Evolutionary conservation across 2,797 vertebrate genomes (phyloP).

Genomic region (Poecilia velifera): DNA sequence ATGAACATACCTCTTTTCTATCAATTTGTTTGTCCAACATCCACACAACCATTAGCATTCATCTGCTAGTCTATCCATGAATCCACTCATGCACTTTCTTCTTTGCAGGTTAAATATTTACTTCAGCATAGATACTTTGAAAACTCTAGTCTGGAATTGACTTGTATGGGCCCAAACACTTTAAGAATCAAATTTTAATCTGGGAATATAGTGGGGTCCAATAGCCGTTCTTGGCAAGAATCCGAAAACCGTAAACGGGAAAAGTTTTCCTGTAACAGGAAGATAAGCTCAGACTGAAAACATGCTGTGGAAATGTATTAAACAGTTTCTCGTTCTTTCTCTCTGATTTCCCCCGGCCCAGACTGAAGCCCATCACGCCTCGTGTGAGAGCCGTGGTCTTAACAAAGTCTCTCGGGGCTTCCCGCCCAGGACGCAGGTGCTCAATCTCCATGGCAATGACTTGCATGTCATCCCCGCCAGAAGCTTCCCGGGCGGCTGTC

Average conservation of each 20-base stretch:
- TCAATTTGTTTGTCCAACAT: neutral
- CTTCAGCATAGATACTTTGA: neutral
- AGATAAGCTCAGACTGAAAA: neutral
- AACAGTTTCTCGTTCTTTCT: neutral
- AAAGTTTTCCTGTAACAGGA: neutral
- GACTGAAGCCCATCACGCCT: conserved; percentile 78
- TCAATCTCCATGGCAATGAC: conserved; percentile 85
- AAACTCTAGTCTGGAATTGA: neutral
- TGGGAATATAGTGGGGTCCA: neutral
- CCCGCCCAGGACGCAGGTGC: conserved; percentile 80
- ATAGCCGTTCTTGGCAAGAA: neutral
- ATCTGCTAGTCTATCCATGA: neutral
- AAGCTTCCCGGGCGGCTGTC: conserved; percentile 80
- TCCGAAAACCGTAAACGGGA: neutral
- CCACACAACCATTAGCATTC: no score
- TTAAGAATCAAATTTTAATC: neutral
- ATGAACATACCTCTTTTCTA: neutral
- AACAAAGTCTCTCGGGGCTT: conserved; percentile 86
- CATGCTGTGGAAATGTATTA: neutral
- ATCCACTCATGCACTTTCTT: neutral
- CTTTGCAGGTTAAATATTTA: neutral
- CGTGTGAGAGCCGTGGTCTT: conserved; percentile 82
- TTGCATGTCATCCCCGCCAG: conserved; percentile 79
- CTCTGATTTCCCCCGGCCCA: conserved; percentile 25
- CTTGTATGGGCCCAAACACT: neutral